Base-by-base conservation (phyloP, 2,888 invertebrate genomes). In the Nebria salina region DNA sequence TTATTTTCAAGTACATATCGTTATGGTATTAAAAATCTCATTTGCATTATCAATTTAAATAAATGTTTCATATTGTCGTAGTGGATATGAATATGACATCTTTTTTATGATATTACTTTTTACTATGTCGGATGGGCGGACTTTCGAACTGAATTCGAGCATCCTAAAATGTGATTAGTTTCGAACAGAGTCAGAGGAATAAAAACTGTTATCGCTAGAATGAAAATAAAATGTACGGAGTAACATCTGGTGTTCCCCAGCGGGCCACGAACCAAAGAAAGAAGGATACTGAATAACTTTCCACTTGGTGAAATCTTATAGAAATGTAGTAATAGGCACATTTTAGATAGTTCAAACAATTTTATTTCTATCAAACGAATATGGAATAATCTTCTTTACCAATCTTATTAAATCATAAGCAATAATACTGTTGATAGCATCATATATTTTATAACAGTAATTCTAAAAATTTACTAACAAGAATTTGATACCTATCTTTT, bases 191-290 rank as follows among this genome's bases (percentile, higher is more conserved):
- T 66, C 77, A 66, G 42, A 73, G 65, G 68, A 74, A 79, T 79
- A 79, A 79, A 79, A 79, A 79, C 74, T 79, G 79, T 79, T 79
- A 79, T 79, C 79, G 79, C 79, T 43, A 8, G 65, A 79, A 79
- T 75, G 79, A 72, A 78, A 78, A 78, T 78, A 79, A 74, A 79
- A 79, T 79, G 79, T 73, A 79, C 20, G 41, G 66, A 66, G 74
- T 65, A 79, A 73, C 79, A 79, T 79, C 79, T 79, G 79, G 65
- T 65, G 73, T 78, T 54, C 13, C 65, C 20, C 42, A 73, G 42
- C 41, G 42, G 41, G 43, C 42, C 73, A 42, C 73, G 73, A 73
- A 41, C 73, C 41, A 13, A 54, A 54, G 54, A 54, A 54, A 11
- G 54, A 54, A 54, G 54, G 54, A 54, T 54, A 54, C 54, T 54